phyloP scores from a whole-genome alignment of 2,797 vertebrate genomes.

The Sebastes kiyomatsui region DNA sequence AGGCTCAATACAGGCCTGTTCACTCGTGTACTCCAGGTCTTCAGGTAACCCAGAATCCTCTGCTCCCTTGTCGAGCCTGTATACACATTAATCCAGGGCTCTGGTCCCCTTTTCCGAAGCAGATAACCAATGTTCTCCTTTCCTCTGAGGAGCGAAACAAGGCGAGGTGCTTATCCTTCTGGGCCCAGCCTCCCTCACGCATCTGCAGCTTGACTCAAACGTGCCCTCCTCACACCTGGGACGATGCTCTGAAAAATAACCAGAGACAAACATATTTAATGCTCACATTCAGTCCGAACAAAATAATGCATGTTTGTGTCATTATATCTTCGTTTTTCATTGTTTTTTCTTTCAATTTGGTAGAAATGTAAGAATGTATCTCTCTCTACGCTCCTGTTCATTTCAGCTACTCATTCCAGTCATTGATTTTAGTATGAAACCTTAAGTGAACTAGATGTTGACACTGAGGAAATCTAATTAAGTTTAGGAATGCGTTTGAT shows the following conservation, averaged over 20 bases:
- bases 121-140: conserved; percentile 60
- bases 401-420: neutral
- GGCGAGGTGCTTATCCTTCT: conserved; percentile 62
- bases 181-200: conserved; percentile 57
- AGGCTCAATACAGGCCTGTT: conserved; percentile 81
- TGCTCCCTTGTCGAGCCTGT: conserved; percentile 69
- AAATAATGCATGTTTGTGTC: neutral
- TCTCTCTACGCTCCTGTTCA: too few relatives aligned
- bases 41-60: conserved; percentile 79
- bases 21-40: conserved; percentile 78
- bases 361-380: neutral
- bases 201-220: conserved; percentile 63
- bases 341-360: neutral
- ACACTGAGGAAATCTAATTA: conserved; percentile 79
- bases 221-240: conserved; percentile 46
- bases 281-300: neutral
- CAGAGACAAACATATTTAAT: conserved; percentile 54
- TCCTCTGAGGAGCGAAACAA: conserved; percentile 48
- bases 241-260: conserved; percentile 63
- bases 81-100: conserved; percentile 83
- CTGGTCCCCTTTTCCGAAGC: conserved; percentile 60
- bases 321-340: neutral
- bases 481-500: conserved; percentile 74
- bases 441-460: conserved; percentile 34
- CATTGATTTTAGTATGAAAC: neutral